These are phyloP conservation scores for Polymixis lichenea DNA, from an alignment of 2,888 invertebrate genomes.

Conservation along the genomic window DNA sequence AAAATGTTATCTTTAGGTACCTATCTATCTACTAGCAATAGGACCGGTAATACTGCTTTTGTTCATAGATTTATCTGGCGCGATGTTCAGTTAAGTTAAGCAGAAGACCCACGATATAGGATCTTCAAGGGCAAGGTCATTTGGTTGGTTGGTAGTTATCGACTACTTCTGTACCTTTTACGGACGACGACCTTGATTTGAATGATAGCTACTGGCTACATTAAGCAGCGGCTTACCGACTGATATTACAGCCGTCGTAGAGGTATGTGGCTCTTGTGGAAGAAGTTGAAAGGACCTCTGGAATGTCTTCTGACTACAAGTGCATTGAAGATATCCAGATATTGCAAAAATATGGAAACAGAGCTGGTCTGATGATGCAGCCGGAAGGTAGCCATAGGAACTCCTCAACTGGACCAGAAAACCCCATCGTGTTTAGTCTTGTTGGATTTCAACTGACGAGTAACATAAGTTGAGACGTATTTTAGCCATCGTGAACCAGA, in stretches of 20 bases:
- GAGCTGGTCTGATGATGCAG: too few species aligned
- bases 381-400: too few species aligned
- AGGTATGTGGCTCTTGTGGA: neutral
- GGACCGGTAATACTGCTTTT: too few species aligned
- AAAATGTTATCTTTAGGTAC: neutral
- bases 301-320: neutral
- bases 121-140: slow-evolving; percentile 1
- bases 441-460: too few species aligned
- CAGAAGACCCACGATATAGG: too few species aligned
- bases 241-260: neutral
- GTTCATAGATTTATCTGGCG: neutral
- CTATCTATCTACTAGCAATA: neutral
- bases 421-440: too few species aligned
- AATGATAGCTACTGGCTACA: neutral
- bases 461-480: too few species aligned
- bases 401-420: too few species aligned
- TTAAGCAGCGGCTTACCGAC: neutral
- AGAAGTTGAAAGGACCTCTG: neutral
- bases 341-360: too few species aligned
- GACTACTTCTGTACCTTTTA: neutral
- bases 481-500: too few species aligned
- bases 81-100: neutral
- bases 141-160: neutral
- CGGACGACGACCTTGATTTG: neutral
- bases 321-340: neutral